These are phyloP conservation scores for Tachuris rubrigastra DNA, from an alignment of 2,113 vertebrate species.

Conservation along the genomic window DNA sequence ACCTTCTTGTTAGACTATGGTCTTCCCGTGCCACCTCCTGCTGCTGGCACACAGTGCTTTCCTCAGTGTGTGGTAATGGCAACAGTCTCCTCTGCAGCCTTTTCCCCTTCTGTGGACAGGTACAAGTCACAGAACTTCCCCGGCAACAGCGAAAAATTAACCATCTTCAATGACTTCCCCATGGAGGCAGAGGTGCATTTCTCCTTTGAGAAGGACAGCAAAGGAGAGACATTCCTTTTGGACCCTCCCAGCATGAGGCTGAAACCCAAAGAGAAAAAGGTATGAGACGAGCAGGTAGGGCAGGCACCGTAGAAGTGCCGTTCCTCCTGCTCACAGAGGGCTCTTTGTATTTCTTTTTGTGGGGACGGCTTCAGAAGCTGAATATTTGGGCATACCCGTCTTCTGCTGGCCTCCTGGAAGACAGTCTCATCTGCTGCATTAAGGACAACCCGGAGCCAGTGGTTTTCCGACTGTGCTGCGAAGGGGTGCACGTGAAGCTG, in stretches of 20 bases:
- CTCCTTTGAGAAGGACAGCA: constrained; percentile 78
- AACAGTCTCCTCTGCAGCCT: not conserved
- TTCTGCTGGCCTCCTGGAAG: constrained; percentile 77
- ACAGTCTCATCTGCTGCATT: constrained; percentile 84
- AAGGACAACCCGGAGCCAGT: constrained; percentile 82
- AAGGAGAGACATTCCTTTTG: constrained; percentile 83
- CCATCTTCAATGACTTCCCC: constrained; percentile 82
- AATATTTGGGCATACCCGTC: constrained; percentile 89
- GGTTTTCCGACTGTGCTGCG: constrained; percentile 82
- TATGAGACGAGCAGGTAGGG: constrained; percentile 1
- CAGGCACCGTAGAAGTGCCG: accelerated
- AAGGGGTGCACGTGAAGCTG: constrained; percentile 84
- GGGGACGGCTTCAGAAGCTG: constrained; percentile 70
- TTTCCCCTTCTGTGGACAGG: constrained; percentile 60
- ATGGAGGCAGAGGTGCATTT: constrained; percentile 78
- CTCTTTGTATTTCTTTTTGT: not conserved
- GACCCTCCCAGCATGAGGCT: constrained; percentile 84
- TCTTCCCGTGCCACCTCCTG: not conserved
- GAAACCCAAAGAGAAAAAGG: constrained; percentile 82
- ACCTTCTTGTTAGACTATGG: not conserved
- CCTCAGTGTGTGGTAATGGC: accelerated
- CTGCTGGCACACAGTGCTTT: not conserved
- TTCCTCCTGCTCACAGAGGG: not conserved
- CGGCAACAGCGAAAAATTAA: constrained; percentile 80
- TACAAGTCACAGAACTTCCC: constrained; percentile 81